Evolutionary conservation across 1,140 invertebrate species (phyloP), one percentile per base, ranked within the genome.

Genomic region (Megathymus violae): DNA sequence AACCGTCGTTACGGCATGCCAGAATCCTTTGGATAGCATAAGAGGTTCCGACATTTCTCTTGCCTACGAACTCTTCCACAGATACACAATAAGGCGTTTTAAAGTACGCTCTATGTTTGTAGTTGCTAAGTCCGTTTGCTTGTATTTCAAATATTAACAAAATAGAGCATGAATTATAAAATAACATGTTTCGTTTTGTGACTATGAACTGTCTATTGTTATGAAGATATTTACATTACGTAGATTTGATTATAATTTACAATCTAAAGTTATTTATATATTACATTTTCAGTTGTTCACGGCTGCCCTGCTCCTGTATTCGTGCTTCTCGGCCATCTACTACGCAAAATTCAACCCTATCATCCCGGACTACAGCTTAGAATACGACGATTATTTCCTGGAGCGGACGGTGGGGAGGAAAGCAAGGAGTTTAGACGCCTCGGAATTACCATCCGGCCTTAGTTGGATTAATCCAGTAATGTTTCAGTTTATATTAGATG

Each of bases 281-380:
- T 78, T 59, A 31, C 71, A 6, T 71, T 93, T 93, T 59, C 89
- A 96, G 95, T 92, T 96, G 11, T 94, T 94, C 64, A 96, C 96
- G 0, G 95, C 95, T 0, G 92, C 93, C 4, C 88, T 97, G 10
- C 92, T 97, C 1, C 94, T 96, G 58, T 97, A 97, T 90, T 96
- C 96, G 10, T 95, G 95, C 44, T 94, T 96, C 65, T 96, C 96
- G 0, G 96, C 96, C 44, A 94, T 96, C 75, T 97, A 96, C 87
- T 97, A 96, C 81, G 95, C 96, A 15, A 96, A 96, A 83, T 96
- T 96, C 71, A 96, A 96, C 85, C 95, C 95, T 5, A 92, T 95
- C 46, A 92, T 94, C 5, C 93, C 93, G 17, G 95, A 96, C 67
- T 95, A 95, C 78, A 95, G 95, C 75, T 77, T 85, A 65, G 93